Conservation (phyloP, 1,140 invertebrate species). For the Heliconius himera region DNA sequence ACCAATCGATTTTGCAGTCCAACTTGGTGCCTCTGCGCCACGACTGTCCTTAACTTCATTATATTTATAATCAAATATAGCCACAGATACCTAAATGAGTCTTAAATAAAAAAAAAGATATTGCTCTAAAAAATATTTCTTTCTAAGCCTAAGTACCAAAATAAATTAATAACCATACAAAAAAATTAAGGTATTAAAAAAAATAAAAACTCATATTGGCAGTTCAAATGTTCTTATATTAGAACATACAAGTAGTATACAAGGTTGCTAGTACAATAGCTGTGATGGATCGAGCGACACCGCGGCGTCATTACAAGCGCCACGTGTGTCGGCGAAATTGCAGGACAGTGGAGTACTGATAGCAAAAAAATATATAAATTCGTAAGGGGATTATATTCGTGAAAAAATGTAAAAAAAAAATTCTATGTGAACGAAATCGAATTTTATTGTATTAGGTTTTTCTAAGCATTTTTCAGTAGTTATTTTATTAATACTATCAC, state of each 20-base stretch:
- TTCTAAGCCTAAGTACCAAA: too few species aligned
- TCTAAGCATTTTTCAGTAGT: too few species aligned
- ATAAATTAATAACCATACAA: background rate
- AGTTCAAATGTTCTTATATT: slow-evolving; percentile 19
- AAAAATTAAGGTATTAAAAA: background rate
- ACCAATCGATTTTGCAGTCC: too few species aligned
- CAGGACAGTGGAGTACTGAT: slow-evolving; percentile 36
- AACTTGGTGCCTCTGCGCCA: too few species aligned
- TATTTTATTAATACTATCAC: too few species aligned
- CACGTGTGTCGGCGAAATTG: slow-evolving; percentile 46
- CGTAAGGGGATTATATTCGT: too few species aligned
- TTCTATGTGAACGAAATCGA: background rate
- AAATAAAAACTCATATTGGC: background rate
- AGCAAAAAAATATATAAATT: slow-evolving; percentile 16
- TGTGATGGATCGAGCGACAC: slow-evolving; percentile 27
- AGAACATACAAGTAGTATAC: slow-evolving; percentile 17
- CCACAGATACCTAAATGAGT: too few species aligned
- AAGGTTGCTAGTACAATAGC: background rate
- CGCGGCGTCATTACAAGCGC: slow-evolving; percentile 45
- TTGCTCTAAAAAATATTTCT: too few species aligned
- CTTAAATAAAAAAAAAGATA: too few species aligned
- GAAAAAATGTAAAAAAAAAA: background rate
- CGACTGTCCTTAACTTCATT: too few species aligned
- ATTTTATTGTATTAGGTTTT: too few species aligned
- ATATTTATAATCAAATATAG: too few species aligned